Conservation (phyloP, 2,113 vertebrate genomes). For the Antigone vipio region DNA sequence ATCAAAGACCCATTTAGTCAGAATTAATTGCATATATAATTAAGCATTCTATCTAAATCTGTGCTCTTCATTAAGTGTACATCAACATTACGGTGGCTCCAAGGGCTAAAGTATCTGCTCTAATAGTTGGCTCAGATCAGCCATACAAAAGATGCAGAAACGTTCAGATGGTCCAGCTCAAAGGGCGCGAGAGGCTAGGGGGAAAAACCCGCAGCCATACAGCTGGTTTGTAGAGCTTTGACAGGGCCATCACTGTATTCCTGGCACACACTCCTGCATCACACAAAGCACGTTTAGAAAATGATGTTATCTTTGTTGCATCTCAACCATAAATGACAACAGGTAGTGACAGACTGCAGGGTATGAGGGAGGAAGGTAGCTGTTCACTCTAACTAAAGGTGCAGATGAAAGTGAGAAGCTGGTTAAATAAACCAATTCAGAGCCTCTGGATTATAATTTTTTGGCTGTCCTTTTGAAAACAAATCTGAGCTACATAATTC, state of each 20-base stretch:
- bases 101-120: background rate
- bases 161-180: slow-evolving; percentile 40
- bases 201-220: background rate
- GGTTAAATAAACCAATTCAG: background rate
- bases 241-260: slow-evolving; percentile 36
- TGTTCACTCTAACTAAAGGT: slow-evolving; percentile 1
- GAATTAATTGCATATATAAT: background rate
- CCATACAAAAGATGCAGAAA: background rate
- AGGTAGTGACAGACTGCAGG: slow-evolving; percentile 28
- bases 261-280: slow-evolving; percentile 46
- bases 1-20: background rate
- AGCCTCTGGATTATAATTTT: background rate
- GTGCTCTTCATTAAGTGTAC: background rate
- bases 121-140: slow-evolving; percentile 1
- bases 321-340: background rate
- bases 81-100: background rate
- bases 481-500: slow-evolving; percentile 25
- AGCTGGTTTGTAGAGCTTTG: slow-evolving; percentile 47
- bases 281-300: slow-evolving; percentile 27
- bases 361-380: background rate
- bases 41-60: background rate
- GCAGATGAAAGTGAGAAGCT: background rate
- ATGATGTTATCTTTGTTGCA: slow-evolving; percentile 35
- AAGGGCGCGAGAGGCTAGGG: background rate
- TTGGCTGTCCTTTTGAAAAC: slow-evolving; percentile 10